Evolutionary conservation across 2,888 invertebrate species (phyloP).

Genomic region (Pherbina coryleti): DNA sequence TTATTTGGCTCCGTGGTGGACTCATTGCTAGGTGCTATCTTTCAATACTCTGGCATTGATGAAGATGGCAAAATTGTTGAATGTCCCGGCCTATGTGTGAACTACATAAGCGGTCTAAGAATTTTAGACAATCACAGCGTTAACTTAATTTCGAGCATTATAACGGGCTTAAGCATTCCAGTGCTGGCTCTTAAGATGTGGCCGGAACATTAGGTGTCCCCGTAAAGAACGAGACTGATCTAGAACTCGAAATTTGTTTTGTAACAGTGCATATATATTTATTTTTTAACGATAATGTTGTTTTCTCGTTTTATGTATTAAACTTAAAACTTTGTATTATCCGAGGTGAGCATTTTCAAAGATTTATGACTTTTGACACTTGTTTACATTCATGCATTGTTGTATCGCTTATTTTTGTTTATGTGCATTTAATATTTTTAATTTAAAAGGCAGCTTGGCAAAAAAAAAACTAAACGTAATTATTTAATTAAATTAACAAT

Average conservation of each 20-base stretch:
- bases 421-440: neutral
- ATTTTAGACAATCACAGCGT: conserved; percentile 90
- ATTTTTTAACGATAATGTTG: neutral
- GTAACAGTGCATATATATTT: neutral
- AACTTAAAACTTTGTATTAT: neutral
- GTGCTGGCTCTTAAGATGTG: conserved; percentile 74
- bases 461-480: neutral
- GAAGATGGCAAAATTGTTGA: conserved; percentile 80
- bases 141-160: conserved; percentile 84
- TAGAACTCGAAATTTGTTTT: neutral
- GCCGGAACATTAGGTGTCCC: conserved; percentile 66
- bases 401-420: neutral
- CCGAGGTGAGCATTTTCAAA: neutral
- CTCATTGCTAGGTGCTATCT: conserved; percentile 85
- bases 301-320: neutral
- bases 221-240: neutral
- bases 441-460: neutral
- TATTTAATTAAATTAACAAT: neutral
- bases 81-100: conserved; percentile 77
- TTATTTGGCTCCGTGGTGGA: conserved; percentile 85
- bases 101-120: conserved; percentile 81
- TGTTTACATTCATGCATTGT: neutral
- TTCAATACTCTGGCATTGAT: conserved; percentile 88
- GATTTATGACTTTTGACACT: too few relatives aligned
- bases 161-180: conserved; percentile 80